Conservation (phyloP, 1,140 invertebrate species). For the Campodea augens region DNA sequence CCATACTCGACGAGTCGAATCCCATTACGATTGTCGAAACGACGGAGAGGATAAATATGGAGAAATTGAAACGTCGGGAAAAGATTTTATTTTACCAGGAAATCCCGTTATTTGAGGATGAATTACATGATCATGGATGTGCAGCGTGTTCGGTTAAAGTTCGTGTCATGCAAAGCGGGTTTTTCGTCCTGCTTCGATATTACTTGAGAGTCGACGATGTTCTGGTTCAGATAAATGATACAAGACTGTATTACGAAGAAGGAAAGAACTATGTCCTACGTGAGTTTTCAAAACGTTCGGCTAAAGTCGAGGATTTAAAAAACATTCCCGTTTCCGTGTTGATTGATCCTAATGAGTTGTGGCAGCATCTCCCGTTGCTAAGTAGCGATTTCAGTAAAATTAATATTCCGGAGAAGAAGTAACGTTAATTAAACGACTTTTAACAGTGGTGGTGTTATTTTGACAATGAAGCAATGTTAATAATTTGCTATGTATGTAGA, state of each 20-base stretch:
- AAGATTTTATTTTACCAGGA: conserved; percentile 90
- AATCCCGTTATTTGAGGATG: conserved; percentile 89
- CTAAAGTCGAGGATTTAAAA: conserved; percentile 38
- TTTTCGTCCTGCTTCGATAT: conserved; percentile 76
- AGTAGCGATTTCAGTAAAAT: conserved; percentile 24
- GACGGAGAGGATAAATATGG: conserved; percentile 64
- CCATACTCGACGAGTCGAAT: conserved; percentile 37
- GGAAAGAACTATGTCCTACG: conserved; percentile 49
- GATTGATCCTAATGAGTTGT: conserved; percentile 33
- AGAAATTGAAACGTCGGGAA: conserved; percentile 74
- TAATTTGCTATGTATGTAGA: too few relatives aligned
- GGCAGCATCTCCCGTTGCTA: conserved; percentile 29
- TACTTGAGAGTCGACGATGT: conserved; percentile 90
- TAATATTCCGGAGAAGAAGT: conserved; percentile 3
- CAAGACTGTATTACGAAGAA: conserved; percentile 71
- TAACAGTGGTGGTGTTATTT: too few relatives aligned
- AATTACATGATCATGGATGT: conserved; percentile 93
- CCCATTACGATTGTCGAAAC: conserved; percentile 35
- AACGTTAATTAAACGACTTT: too few relatives aligned
- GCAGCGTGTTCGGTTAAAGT: conserved; percentile 82
- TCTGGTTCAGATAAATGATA: conserved; percentile 73
- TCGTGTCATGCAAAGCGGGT: conserved; percentile 84
- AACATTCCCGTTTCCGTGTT: conserved; percentile 28
- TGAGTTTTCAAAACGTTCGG: conserved; percentile 56
- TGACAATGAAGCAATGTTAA: too few relatives aligned